Evolutionary conservation across 2,888 invertebrate species (phyloP), one percentile per base, ranked within the genome.

Genomic region (Sphecodes monilicornis): DNA sequence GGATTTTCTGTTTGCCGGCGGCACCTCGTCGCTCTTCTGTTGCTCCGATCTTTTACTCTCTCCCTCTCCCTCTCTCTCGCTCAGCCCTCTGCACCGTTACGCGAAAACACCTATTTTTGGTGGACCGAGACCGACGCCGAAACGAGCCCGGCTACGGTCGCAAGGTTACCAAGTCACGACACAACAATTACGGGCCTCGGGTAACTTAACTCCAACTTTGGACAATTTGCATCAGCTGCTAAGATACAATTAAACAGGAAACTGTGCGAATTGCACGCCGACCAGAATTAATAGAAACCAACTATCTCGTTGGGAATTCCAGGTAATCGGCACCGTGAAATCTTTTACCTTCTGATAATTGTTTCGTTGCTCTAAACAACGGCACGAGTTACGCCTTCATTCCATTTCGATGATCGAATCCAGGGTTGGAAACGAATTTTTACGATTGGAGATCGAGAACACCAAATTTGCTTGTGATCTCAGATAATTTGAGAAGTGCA

Each of bases 1-100:
- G 77, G 80, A 75, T 88, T 89, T 86, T 89, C 85, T 82, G 83
- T 85, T 87, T 84, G 82, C 77, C 79, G 76, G 71, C 79, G 76
- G 57, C 86, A 79, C 84, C 82, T 82, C 70, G 86, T 77, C 77
- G 74, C 29, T 60, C 80, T 80, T 60, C 80, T 80, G 81, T 80
- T 85, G 80, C 83, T 64, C n/a, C 87, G 76, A 86, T 84, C 81
- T 79, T 78, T 78, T 78, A 10, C 76, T 71, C 18, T 76, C 22
- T 8, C 13, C 0, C 41, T 41, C 41, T 41, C 41, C 13, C 41
- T 11, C 10, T 16, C 22, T 22, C 22, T 50, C 22, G 6, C 54
- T 18, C 60, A n/a, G n/a, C n/a, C n/a, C n/a, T n/a, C n/a, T 6
- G 16, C 29, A 26, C 60, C 29, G 16, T 54, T 64, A 69, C 32